These are phyloP conservation scores for Drosophila meridionalis DNA, from an alignment of 2,888 invertebrate species.

Conservation along the genomic window DNA sequence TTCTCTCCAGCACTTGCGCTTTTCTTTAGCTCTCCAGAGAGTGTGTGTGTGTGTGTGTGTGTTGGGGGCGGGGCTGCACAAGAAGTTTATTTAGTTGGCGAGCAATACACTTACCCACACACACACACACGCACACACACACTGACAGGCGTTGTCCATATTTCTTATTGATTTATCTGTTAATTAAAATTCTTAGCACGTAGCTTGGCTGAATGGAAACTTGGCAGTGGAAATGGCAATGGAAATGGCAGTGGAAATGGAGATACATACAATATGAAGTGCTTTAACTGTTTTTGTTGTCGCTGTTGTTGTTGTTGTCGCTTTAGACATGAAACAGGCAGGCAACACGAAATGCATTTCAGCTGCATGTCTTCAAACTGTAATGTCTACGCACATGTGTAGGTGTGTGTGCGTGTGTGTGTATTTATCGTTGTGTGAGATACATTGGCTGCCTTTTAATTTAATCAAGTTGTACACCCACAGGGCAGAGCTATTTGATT, in stretches of 20 bases:
- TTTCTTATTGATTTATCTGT: slow-evolving; percentile 81
- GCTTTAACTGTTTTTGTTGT: slow-evolving; percentile 17
- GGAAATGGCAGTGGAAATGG: slow-evolving; percentile 48
- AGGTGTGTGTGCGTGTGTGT: neutral
- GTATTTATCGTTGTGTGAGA: slow-evolving; percentile 27
- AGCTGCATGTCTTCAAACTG: slow-evolving; percentile 77
- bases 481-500: slow-evolving; percentile 32
- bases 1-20: slow-evolving; percentile 67
- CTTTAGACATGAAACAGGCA: slow-evolving; percentile 45
- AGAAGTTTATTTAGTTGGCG: slow-evolving; percentile 75
- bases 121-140: slow-evolving; percentile 22
- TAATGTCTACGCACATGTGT: slow-evolving; percentile 57
- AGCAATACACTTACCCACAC: slow-evolving; percentile 50
- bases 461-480: slow-evolving; percentile 65
- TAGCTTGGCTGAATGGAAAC: slow-evolving; percentile 64
- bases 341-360: slow-evolving; percentile 79
- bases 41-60: neutral
- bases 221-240: slow-evolving; percentile 34
- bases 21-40: slow-evolving; percentile 50
- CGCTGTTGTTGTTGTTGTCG: slow-evolving; percentile 17
- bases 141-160: slow-evolving; percentile 80
- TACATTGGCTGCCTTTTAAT: slow-evolving; percentile 71
- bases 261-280: slow-evolving; percentile 61
- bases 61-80: slow-evolving; percentile 40
- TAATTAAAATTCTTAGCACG: slow-evolving; percentile 81